These are phyloP conservation scores for Phyto melanocephala DNA, from an alignment of 2,888 invertebrate genomes.

Conservation along the genomic window DNA sequence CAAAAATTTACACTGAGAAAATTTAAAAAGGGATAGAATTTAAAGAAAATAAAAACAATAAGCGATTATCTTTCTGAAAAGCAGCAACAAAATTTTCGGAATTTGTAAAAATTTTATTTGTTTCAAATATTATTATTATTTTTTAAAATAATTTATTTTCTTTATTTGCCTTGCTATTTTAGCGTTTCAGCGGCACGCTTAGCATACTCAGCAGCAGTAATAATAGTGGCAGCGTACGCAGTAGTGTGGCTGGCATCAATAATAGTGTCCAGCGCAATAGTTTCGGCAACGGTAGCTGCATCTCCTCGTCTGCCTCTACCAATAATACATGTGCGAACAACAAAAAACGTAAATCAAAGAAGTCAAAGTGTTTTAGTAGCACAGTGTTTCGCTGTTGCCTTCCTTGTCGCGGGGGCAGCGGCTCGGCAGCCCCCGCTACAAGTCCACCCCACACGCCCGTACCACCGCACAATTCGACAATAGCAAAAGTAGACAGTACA, in stretches of 20 bases:
- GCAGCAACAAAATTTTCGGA: not conserved
- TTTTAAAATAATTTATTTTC: not conserved
- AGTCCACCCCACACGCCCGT: conserved; percentile 80
- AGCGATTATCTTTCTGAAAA: not conserved
- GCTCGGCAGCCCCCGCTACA: conserved; percentile 83
- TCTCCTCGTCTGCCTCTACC: conserved; percentile 62
- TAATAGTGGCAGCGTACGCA: conserved; percentile 70
- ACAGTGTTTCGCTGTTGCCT: conserved; percentile 90
- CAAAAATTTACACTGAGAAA: not conserved
- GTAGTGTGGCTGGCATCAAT: conserved; percentile 59
- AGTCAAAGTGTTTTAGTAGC: conserved; percentile 80
- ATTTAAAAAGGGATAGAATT: not conserved
- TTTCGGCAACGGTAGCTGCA: conserved; percentile 66
- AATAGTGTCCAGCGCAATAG: conserved; percentile 62
- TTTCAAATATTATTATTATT: not conserved
- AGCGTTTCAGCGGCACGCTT: conserved; percentile 71
- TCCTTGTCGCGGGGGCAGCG: conserved; percentile 91
- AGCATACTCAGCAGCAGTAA: conserved; percentile 65
- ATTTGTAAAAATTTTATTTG: not conserved
- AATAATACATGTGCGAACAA: conserved; percentile 59
- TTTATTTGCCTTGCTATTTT: too few species aligned
- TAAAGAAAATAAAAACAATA: not conserved
- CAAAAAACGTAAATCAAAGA: conserved; percentile 75
- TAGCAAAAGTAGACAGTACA: conserved; percentile 65
- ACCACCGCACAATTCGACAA: conserved; percentile 69